These are phyloP conservation scores for Drosophila erecta DNA, from an alignment of 1,140 invertebrate genomes.

Conservation along the genomic window DNA sequence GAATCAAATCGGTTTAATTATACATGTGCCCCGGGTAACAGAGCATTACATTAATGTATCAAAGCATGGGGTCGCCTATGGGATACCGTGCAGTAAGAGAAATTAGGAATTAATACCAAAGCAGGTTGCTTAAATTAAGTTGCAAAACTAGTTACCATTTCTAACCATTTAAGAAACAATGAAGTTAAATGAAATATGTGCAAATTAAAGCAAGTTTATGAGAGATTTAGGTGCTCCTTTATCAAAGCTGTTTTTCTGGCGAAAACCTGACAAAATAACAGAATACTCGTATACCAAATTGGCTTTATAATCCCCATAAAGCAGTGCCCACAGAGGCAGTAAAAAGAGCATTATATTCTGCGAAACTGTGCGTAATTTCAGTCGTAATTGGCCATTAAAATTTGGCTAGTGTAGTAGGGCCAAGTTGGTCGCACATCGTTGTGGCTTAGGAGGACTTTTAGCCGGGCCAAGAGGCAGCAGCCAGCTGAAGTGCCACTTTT, in stretches of 20 bases:
- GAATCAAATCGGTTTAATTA: slow-evolving; percentile 48
- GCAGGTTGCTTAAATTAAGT: too few relatives aligned
- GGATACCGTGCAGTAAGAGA: background rate
- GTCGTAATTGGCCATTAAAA: background rate
- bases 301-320: too few relatives aligned
- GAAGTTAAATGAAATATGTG: too few relatives aligned
- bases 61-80: background rate
- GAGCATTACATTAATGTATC: slow-evolving; percentile 33
- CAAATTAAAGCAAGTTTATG: too few relatives aligned
- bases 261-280: too few relatives aligned
- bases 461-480: slow-evolving; percentile 18
- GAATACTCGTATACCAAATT: too few relatives aligned
- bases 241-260: background rate
- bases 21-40: slow-evolving; percentile 12
- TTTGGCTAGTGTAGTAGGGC: slow-evolving; percentile 5
- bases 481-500: slow-evolving; percentile 46
- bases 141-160: too few relatives aligned
- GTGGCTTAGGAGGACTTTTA: slow-evolving; percentile 13
- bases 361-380: background rate
- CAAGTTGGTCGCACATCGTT: slow-evolving; percentile 28
- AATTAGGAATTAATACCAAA: too few relatives aligned
- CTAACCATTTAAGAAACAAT: too few relatives aligned
- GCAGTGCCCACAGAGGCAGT: background rate
- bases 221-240: background rate
- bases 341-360: background rate